Conservation (phyloP, 1,140 invertebrate genomes). For the Eriocheir sinensis region DNA sequence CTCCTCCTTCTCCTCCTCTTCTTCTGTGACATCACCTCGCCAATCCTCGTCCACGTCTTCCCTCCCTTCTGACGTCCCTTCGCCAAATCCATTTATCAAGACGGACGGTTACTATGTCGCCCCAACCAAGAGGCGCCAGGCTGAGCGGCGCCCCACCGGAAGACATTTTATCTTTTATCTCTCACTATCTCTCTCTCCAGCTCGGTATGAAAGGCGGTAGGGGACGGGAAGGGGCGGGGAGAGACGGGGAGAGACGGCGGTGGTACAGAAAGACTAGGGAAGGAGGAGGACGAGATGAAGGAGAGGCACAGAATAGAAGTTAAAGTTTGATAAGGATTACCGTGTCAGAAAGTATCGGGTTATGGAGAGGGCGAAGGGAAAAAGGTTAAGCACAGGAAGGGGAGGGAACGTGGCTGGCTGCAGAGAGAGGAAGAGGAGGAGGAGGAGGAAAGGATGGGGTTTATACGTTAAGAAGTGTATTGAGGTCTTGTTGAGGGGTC, state of each 20-base stretch:
- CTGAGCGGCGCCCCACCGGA: background rate
- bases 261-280: background rate
- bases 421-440: background rate
- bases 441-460: background rate
- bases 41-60: background rate
- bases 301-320: background rate
- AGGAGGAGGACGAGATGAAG: too few relatives aligned
- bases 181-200: conserved; percentile 5
- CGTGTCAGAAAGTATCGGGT: background rate
- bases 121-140: conserved; percentile 17
- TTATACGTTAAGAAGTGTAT: background rate
- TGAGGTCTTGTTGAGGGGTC: background rate
- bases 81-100: background rate
- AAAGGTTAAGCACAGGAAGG: background rate
- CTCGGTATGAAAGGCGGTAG: background rate
- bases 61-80: background rate
- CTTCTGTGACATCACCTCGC: background rate
- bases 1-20: background rate
- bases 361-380: background rate
- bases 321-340: background rate
- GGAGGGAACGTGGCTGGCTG: background rate
- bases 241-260: background rate
- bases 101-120: background rate
- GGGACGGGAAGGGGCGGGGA: background rate
- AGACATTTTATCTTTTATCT: conserved; percentile 38